Base-by-base conservation (phyloP, 2,888 invertebrate species). In the Portevinia maculata region DNA sequence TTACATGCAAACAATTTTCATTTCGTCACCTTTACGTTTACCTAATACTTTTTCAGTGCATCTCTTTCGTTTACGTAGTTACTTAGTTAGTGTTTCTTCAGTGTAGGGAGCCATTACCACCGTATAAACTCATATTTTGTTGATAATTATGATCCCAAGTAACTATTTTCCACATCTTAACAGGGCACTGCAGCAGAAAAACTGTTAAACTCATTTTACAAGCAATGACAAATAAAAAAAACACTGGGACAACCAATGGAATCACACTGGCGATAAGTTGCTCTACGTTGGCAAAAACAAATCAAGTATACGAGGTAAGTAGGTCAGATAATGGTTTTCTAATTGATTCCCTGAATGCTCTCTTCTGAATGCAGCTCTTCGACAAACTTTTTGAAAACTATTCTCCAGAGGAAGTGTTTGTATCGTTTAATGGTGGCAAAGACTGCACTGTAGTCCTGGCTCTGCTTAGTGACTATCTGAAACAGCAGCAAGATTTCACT, bases 341-440 rank as follows among this genome's bases (percentile, higher is more conserved):
- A 17, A 34, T 17, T 64, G 55, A 39, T 24, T 5, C 9, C 32
- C 11, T 28, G n/a, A 55, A 48, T 64, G 0, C 5, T 28, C 39
- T 34, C 50, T n/a, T n/a, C n/a, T n/a, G n/a, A n/a, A 44, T 6
- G 37, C 89, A 96, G 94, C 90, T 93, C 75, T 91, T 95, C 64
- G 91, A 92, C 87, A 89, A 93, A 87, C 93, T 94, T 79, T 93
- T 94, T 86, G 89, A 91, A 50, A 88, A 91, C 57, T 97, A 94
- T 89, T 92, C 93, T n/a, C 89, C 94, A 17, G 92, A 95, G 65
- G 95, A 97, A 90, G 92, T 98, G 13, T 97, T 97, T 87, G 89
- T 99, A 30, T 96, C 98, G 24, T 99, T 99, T 90, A 99, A 99
- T 89, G 99, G 99, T 3, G 99, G 99, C 1, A 99, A 99, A 92